Base-by-base conservation (phyloP, 2,888 invertebrate species). In the Aphodius granarius region DNA sequence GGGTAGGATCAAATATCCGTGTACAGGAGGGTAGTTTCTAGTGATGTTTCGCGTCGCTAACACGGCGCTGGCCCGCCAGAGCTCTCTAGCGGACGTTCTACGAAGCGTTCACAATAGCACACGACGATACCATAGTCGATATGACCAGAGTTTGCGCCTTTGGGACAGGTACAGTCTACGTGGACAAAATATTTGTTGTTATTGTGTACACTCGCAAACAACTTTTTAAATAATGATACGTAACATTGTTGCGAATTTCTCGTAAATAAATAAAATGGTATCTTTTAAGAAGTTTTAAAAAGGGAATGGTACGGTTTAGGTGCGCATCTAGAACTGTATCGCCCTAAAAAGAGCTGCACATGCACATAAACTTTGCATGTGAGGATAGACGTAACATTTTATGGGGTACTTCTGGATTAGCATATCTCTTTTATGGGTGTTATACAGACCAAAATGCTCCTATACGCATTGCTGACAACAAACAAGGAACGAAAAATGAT, bases 51-150 rank as follows among this genome's bases (percentile, higher is more conserved):
- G 43, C 43, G 43, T 43, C 43, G 43, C 43, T 43, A 43, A 43
- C 43, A 43, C 43, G 43, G 43, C 43, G 43, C 43, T 43, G 6
- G 43, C 43, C 43, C 75, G 75, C 66, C 72, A 76, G 71, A 78
- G 78, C 74, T 13, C 78, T 79, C 80, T 79, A 79, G 72, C 78
- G 78, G 78, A 16, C 77, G 76, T 72, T 75, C 68, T 43, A 65
- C 19, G 62, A 78, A 78, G n/a, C 71, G 22, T 16, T 74, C 71
- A 79, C 79, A 79, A 81, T 78, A 78, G 79, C 78, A 79, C 78
- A 78, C 78, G 80, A 77, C 78, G 77, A 77, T 65, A 74, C 75
- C 73, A 77, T 76, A 79, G 79, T 81, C 81, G 78, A 81, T 81
- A 81, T 80, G 74, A 68, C 73, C 70, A 18, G 80, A 74, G 80